Base-by-base conservation (phyloP, 2,797 vertebrate species). In the Nothura maculosa region DNA sequence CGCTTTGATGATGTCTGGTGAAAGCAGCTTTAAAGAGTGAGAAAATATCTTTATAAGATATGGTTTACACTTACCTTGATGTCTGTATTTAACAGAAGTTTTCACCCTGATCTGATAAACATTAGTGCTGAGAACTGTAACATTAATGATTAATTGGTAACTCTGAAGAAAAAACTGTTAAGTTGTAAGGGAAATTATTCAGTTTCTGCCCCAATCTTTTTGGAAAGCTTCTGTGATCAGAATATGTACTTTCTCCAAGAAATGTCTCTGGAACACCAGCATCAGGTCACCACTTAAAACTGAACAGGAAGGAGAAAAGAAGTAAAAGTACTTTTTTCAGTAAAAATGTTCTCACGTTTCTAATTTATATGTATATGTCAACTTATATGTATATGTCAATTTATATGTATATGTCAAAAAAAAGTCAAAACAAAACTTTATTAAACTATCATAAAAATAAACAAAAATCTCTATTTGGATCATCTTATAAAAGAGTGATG, bases 281-380 rank as follows among this genome's bases (percentile, higher is more conserved):
- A 9, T 54, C 85, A 61, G 58, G 62, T 14, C 3, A 9, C 40
- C 10, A n/a, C 28, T 45, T 42, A 42, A 69, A 83, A 47, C 1
- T 3, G 58, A 83, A 52, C 0, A 1, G 8, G 6, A 52, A 42
- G 30, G 4, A 4, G 7, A 36, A 57, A 69, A 50, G 0, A n/a
- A 38, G 16, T 66, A 8, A 64, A 58, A 4, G 38, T 38, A 38
- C 38, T 38, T 38, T 38, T 38, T 38, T 38, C 38, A 38, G 38
- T 1, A 76, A 69, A 86, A 45, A 30, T 48, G 2, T 0, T 72
- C 4, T 38, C 2, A 36, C 24, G 4, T 34, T 42, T 85, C 8
- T 47, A 28, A 28, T n/a, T 45, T 0, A 6, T 43, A 54, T 75
- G 61, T 72, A 11, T 8, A 8, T 20, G 2, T 10, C 32, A 20